These are phyloP conservation scores for Papilio protenor DNA, from an alignment of 2,888 invertebrate genomes.

Conservation along the genomic window DNA sequence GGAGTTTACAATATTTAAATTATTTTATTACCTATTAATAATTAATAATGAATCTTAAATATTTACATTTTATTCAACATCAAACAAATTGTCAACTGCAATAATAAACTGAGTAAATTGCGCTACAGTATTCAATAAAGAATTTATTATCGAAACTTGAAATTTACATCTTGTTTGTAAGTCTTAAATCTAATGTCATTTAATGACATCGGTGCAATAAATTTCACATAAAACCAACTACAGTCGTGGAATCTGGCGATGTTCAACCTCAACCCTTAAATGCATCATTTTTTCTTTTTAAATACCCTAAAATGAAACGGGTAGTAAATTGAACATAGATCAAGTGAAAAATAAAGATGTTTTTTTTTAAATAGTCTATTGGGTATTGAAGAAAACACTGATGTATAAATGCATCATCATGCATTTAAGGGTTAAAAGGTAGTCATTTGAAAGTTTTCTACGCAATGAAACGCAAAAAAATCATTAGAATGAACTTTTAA, in stretches of 20 bases:
- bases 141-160: not conserved
- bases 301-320: too few species aligned
- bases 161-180: not conserved
- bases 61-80: slow-evolving; percentile 4
- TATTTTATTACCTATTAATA: not conserved
- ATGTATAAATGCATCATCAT: too few species aligned
- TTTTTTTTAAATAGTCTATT: too few species aligned
- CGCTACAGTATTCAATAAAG: not conserved
- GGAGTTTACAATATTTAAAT: slow-evolving; percentile 12
- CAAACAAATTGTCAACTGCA: not conserved
- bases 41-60: not conserved
- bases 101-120: slow-evolving; percentile 4
- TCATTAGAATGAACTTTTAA: too few species aligned
- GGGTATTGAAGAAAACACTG: too few species aligned
- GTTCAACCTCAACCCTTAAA: not conserved
- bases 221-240: not conserved
- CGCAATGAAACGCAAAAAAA: too few species aligned
- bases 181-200: not conserved
- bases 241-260: not conserved
- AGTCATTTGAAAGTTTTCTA: too few species aligned
- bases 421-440: too few species aligned
- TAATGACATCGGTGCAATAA: not conserved
- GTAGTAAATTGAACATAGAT: too few species aligned
- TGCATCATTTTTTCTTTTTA: too few species aligned
- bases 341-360: too few species aligned